Percentiles rank a stretch among this genome's conserved stretches.
phyloP scores from a whole-genome alignment of 2,888 invertebrate species.

The Hydriomena furcata region DNA sequence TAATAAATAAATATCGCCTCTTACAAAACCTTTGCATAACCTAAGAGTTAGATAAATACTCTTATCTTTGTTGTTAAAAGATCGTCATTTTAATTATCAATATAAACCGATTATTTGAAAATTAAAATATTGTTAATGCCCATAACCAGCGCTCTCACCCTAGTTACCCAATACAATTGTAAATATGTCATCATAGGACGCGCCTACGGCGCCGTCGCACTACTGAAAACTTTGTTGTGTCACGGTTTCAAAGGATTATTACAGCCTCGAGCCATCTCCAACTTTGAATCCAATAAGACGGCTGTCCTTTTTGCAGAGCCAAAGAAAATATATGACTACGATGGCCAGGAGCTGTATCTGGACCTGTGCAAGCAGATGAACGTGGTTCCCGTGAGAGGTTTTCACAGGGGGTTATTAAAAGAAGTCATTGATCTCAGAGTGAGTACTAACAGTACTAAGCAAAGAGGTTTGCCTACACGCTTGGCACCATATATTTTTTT shows the following conservation, averaged over 20 bases:
- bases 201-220: not conserved
- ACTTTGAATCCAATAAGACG: conserved; percentile 7
- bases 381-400: conserved; percentile 41
- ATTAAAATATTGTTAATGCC: too few relatives aligned
- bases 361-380: conserved; percentile 47
- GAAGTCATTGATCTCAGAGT: conserved; percentile 43
- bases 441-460: too few relatives aligned
- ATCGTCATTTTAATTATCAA: too few relatives aligned
- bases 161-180: too few relatives aligned
- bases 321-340: conserved; percentile 41
- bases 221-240: not conserved
- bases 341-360: conserved; percentile 56
- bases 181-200: not conserved
- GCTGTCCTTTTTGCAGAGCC: conserved; percentile 30
- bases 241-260: conserved; percentile 5
- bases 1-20: too few relatives aligned
- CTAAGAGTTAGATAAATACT: too few relatives aligned
- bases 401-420: conserved; percentile 45
- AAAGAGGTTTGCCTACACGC: too few relatives aligned
- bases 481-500: too few relatives aligned
- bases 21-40: too few relatives aligned
- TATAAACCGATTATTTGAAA: too few relatives aligned
- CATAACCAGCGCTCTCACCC: too few relatives aligned
- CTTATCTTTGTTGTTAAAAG: too few relatives aligned
- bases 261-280: conserved; percentile 1